phyloP scores from a whole-genome alignment of 2,113 vertebrate species.

The Butastur rufipennis region DNA sequence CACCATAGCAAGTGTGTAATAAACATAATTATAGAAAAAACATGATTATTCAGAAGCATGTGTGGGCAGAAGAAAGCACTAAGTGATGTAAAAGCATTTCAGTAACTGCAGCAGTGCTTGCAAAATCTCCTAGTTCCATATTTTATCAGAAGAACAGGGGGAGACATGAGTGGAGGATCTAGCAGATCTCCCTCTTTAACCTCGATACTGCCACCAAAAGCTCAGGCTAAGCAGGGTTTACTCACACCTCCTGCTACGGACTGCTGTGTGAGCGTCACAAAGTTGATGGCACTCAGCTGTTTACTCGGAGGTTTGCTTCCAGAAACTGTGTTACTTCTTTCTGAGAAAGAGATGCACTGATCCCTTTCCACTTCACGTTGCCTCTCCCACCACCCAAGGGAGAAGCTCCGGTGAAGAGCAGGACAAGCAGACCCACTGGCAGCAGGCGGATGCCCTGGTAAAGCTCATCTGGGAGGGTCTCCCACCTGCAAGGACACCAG shows the following conservation, averaged over 20 bases:
- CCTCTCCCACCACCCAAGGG: not conserved
- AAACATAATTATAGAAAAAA: not conserved
- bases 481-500: not conserved
- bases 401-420: fast-evolving
- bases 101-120: not conserved
- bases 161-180: not conserved
- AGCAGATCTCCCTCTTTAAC: not conserved
- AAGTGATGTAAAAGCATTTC: not conserved
- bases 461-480: not conserved
- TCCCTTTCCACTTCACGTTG: fast-evolving
- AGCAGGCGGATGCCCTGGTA: not conserved
- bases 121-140: not conserved
- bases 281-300: not conserved
- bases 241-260: not conserved
- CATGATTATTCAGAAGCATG: not conserved
- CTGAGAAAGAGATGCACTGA: fast-evolving
- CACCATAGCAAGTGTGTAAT: not conserved
- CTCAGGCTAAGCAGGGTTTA: not conserved
- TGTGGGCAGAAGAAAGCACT: not conserved
- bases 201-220: not conserved
- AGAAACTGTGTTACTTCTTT: not conserved
- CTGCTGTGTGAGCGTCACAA: fast-evolving
- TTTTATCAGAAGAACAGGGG: not conserved
- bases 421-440: not conserved
- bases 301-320: not conserved